These are phyloP conservation scores for Daubentonia madagascariensis DNA, from an alignment of 2,113 vertebrate species.

Conservation along the genomic window DNA sequence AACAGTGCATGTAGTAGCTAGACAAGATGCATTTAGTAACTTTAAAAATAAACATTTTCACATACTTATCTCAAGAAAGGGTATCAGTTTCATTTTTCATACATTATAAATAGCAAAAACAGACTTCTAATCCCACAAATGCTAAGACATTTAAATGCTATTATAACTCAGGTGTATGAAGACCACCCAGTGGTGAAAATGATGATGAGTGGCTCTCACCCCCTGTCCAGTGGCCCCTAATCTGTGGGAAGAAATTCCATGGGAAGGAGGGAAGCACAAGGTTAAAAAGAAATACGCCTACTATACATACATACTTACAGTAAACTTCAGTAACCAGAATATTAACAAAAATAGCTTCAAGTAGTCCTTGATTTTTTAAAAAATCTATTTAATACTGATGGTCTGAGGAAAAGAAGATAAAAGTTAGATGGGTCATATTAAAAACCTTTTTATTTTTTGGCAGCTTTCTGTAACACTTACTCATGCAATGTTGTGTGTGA, in stretches of 20 bases:
- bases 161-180: conserved; percentile 22
- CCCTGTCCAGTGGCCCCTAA: neutral
- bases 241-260: conserved; percentile 55
- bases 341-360: conserved; percentile 88
- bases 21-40: conserved; percentile 66
- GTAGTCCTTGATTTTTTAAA: conserved; percentile 83
- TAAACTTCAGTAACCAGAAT: conserved; percentile 83
- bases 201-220: neutral
- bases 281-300: conserved; percentile 69
- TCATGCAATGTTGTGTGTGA: conserved; percentile 61
- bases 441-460: conserved; percentile 70
- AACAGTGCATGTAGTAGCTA: conserved; percentile 67
- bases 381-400: conserved; percentile 90
- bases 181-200: conserved; percentile 43
- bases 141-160: conserved; percentile 39
- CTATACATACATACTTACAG: conserved; percentile 82
- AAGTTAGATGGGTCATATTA: conserved; percentile 71
- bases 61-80: conserved; percentile 58
- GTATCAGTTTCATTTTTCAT: conserved; percentile 57
- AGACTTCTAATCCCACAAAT: conserved; percentile 49
- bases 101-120: conserved; percentile 70
- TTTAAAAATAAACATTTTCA: conserved; percentile 75
- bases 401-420: conserved; percentile 75
- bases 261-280: conserved; percentile 60
- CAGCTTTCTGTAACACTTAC: conserved; percentile 75